A percentile compares a stretch with the other conserved stretches of the same genome.
phyloP scores from a whole-genome alignment of 2,797 vertebrate genomes.

The Gymnothorax reevesii region DNA sequence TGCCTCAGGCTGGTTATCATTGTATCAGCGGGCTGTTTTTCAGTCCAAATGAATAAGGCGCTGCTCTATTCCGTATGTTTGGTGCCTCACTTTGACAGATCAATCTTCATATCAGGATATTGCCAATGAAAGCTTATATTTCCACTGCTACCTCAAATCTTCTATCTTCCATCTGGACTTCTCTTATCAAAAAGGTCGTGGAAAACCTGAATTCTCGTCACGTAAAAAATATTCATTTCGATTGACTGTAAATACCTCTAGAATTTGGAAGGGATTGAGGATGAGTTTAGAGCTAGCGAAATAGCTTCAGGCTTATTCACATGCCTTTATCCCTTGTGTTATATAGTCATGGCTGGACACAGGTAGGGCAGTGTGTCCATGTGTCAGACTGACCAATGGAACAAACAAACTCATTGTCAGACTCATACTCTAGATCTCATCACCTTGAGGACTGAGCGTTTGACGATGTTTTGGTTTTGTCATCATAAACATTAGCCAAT shows the following conservation, averaged over 20 bases:
- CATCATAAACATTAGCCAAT: neutral
- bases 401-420: neutral
- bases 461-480: neutral
- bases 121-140: slow-evolving; percentile 49
- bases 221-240: neutral
- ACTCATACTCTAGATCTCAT: neutral
- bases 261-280: neutral
- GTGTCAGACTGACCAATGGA: neutral
- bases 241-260: neutral
- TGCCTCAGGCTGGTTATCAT: neutral
- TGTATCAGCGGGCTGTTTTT: slow-evolving; percentile 4
- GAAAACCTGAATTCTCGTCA: neutral
- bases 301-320: neutral
- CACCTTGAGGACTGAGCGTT: neutral
- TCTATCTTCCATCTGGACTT: slow-evolving; percentile 28
- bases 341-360: neutral
- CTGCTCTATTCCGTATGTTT: neutral
- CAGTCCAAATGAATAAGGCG: neutral
- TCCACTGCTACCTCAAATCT: slow-evolving; percentile 47
- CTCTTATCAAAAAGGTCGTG: neutral
- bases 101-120: slow-evolving; percentile 47
- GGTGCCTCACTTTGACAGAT: neutral
- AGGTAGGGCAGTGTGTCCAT: neutral
- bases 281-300: neutral
- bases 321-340: neutral